Conservation (phyloP, 2,113 vertebrate species). For the Silurus meridionalis region DNA sequence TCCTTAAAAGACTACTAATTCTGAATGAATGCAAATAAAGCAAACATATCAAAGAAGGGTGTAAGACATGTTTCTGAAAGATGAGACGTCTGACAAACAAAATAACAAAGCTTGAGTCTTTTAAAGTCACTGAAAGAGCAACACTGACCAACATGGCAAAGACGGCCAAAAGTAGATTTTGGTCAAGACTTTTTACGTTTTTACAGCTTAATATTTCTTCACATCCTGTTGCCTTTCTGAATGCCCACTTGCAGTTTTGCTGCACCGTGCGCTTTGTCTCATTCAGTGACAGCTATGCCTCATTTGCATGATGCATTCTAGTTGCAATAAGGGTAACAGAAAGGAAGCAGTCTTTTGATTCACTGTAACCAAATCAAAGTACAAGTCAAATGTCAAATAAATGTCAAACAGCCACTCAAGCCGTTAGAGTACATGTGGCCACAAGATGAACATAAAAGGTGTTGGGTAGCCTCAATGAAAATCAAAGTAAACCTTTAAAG, state of each 20-base stretch:
- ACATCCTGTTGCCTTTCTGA: background rate
- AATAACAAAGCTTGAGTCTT: too few relatives aligned
- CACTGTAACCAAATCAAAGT: background rate
- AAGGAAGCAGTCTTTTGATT: background rate
- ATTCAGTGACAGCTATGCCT: background rate
- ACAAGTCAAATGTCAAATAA: background rate
- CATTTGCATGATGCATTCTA: background rate
- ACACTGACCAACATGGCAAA: too few relatives aligned
- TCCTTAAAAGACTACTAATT: too few relatives aligned
- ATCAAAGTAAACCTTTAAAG: background rate
- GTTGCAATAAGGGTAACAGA: background rate
- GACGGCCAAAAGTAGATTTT: too few relatives aligned
- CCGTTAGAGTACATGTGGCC: background rate
- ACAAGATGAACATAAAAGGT: background rate
- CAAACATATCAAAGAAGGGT: too few relatives aligned
- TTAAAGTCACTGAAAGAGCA: too few relatives aligned
- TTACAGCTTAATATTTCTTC: background rate
- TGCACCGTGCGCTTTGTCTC: background rate
- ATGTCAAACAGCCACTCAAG: background rate
- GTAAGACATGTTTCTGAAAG: too few relatives aligned
- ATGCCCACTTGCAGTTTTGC: background rate
- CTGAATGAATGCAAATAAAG: too few relatives aligned
- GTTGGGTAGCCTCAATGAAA: background rate
- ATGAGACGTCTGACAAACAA: too few relatives aligned
- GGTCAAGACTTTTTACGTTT: too few relatives aligned